Conservation (phyloP, 2,113 vertebrate genomes). For the Upupa epops region DNA sequence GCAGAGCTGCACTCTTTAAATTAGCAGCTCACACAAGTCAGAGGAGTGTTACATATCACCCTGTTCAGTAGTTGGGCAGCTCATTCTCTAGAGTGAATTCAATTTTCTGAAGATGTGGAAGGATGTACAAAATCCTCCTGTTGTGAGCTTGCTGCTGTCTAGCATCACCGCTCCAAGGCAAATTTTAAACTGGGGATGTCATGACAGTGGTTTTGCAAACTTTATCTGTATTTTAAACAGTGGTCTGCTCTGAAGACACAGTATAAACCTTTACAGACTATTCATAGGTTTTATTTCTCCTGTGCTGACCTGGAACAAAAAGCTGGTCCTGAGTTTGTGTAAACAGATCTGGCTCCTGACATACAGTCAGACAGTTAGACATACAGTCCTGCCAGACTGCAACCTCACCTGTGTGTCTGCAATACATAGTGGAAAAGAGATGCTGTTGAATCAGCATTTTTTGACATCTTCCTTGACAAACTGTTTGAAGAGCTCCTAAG, state of each 20-base stretch:
- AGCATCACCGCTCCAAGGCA: not conserved
- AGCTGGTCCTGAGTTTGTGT: not conserved
- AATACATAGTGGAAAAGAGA: not conserved
- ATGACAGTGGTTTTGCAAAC: not conserved
- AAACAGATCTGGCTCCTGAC: not conserved
- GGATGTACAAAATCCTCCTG: not conserved
- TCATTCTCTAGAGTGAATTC: not conserved
- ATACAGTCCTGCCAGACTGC: not conserved
- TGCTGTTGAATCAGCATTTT: not conserved
- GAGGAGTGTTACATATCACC: not conserved
- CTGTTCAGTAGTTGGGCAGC: not conserved
- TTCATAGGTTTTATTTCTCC: not conserved
- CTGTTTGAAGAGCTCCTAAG: not conserved
- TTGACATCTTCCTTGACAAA: not conserved
- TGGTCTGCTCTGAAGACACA: not conserved
- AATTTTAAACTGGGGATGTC: not conserved
- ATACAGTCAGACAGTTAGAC: not conserved
- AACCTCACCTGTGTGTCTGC: not conserved
- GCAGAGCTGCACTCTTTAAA: not conserved
- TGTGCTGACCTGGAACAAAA: not conserved
- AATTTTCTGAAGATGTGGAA: not conserved
- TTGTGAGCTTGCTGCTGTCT: not conserved
- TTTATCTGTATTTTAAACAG: not conserved
- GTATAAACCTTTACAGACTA: not conserved
- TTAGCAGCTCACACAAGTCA: not conserved